phyloP scores from a whole-genome alignment of 2,797 vertebrate genomes.

The Decapterus maruadsi region DNA sequence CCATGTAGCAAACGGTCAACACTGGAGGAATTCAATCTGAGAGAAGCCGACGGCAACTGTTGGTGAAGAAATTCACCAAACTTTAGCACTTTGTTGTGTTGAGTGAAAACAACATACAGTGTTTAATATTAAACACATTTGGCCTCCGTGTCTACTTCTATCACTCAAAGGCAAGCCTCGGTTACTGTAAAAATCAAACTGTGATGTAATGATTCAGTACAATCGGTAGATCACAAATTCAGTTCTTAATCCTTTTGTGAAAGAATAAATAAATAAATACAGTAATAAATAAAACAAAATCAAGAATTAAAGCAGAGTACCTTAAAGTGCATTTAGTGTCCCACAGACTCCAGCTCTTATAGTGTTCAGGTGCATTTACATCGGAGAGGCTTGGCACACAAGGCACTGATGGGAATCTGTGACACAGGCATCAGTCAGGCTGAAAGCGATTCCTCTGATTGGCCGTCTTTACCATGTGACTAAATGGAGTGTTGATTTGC shows the following conservation, averaged over 20 bases:
- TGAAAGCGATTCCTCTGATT: conserved; percentile 34
- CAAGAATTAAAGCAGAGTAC: conserved; percentile 54
- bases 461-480: not conserved
- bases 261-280: conserved; percentile 62
- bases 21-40: too few species aligned
- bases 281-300: conserved; percentile 35
- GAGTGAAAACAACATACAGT: not conserved
- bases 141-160: not conserved
- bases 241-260: conserved; percentile 11
- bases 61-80: too few species aligned
- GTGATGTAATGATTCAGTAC: conserved; percentile 10
- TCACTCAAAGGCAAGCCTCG: conserved; percentile 14
- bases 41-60: too few species aligned
- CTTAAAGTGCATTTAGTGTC: conserved; percentile 76
- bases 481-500: conserved; percentile 19
- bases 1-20: too few species aligned
- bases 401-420: conserved; percentile 50
- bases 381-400: conserved; percentile 22
- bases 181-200: not conserved
- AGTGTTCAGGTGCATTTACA: conserved; percentile 18
- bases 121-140: conserved; percentile 4
- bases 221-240: conserved; percentile 12
- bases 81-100: too few species aligned
- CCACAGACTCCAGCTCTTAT: conserved; percentile 30
- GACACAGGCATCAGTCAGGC: conserved; percentile 30